These are phyloP conservation scores for Psilanteris sp. DNA, from an alignment of 1,140 invertebrate genomes.

Conservation along the genomic window DNA sequence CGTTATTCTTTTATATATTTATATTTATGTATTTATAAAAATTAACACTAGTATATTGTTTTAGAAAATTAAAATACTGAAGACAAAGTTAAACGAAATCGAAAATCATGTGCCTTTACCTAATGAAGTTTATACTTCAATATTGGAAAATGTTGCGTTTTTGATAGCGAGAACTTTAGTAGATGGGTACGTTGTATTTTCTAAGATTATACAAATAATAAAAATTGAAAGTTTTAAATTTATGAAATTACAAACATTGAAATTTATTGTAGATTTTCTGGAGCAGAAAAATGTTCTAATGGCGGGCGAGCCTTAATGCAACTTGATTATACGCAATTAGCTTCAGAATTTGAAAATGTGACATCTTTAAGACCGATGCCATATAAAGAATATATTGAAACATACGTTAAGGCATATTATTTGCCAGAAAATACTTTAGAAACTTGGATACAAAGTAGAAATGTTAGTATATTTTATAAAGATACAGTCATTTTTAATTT, in stretches of 20 bases:
- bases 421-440: conserved; percentile 92
- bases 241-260: too few species aligned
- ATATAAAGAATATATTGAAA: conserved; percentile 93
- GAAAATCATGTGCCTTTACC: conserved; percentile 85
- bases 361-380: conserved; percentile 91
- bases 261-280: conserved; percentile 92
- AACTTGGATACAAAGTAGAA: conserved; percentile 92
- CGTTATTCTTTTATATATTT: too few species aligned
- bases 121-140: conserved; percentile 83
- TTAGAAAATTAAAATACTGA: conserved; percentile 91
- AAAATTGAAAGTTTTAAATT: conserved; percentile 6
- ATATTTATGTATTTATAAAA: too few species aligned
- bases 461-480: conserved; percentile 79
- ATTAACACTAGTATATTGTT: too few species aligned
- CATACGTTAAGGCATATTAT: conserved; percentile 98
- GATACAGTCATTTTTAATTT: too few species aligned
- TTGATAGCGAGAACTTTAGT: conserved; percentile 92
- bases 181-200: conserved; percentile 91
- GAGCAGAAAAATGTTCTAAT: conserved; percentile 96
- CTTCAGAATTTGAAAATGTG: conserved; percentile 93
- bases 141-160: conserved; percentile 94
- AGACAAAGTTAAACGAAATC: conserved; percentile 87
- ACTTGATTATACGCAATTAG: conserved; percentile 96
- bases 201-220: too few species aligned
- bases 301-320: conserved; percentile 98